A percentile compares a stretch with the other conserved stretches of the same genome.
These are phyloP conservation scores for Gryon sp. DNA, from an alignment of 1,140 invertebrate species.

Conservation along the genomic window DNA sequence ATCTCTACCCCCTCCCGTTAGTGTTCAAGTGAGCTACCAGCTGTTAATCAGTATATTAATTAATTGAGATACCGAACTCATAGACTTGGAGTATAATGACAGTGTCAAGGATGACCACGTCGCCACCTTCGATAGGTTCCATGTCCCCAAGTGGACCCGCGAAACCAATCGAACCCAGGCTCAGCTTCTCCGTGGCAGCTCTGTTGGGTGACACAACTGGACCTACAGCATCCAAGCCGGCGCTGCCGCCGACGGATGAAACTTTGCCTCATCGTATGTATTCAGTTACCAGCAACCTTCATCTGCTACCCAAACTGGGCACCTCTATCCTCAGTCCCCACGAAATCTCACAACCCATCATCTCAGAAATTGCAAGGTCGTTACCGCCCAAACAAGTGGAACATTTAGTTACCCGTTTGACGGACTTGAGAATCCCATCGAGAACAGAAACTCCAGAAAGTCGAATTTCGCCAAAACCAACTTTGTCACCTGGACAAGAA, in stretches of 20 bases:
- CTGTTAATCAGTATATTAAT: no score
- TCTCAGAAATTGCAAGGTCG: no score
- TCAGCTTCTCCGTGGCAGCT: slow-evolving; percentile 80
- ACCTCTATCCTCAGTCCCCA: no score
- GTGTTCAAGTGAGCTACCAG: not conserved
- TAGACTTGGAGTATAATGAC: slow-evolving; percentile 69
- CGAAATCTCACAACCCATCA: no score
- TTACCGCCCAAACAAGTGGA: no score
- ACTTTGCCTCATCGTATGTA: not conserved
- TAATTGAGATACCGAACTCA: no score
- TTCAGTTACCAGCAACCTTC: slow-evolving; percentile 1
- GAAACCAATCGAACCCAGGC: slow-evolving; percentile 66
- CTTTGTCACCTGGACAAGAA: no score
- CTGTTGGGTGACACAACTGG: slow-evolving; percentile 76
- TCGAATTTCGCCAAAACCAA: slow-evolving; percentile 41
- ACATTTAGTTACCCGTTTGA: no score
- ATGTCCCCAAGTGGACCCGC: slow-evolving; percentile 62
- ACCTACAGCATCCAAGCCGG: slow-evolving; percentile 21
- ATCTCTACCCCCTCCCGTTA: no score
- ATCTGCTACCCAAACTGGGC: slow-evolving; percentile 2
- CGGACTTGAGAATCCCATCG: no score
- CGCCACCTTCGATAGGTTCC: slow-evolving; percentile 73
- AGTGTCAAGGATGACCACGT: slow-evolving; percentile 76
- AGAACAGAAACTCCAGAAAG: no score
- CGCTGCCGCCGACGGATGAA: slow-evolving; percentile 18